Evolutionary conservation across 2,888 invertebrate species (phyloP), one percentile per base, ranked within the genome.

Genomic region (Trisateles emortualis): DNA sequence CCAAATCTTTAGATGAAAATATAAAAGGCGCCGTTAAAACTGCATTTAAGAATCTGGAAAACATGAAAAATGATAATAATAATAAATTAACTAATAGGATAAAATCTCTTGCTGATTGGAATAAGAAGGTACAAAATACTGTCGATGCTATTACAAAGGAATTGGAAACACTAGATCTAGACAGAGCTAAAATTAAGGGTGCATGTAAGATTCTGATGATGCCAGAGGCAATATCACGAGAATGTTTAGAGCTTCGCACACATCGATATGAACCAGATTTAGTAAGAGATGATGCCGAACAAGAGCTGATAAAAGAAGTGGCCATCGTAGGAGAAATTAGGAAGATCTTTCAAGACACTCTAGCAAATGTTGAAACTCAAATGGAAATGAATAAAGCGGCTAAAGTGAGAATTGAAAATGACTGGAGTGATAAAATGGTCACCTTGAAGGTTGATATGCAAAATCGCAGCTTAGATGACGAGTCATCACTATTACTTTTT

Each of bases 361-460:
- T 96, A 35, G 90, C 91, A 9, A 95, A 96, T 78, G 95, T 96
- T 0, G 95, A 96, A 61, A 84, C 90, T 22, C 96, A 97, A 81
- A 93, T 96, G 79, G 78, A 92, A n/a, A 95, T 95, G 71, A 95
- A 97, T 75, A 96, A 95, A 76, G 95, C 96, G 3, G 96, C 96
- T 0, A 98, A 98, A 79, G 92, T 95, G 35, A 94, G 95, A 16
- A 88, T 98, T 53, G 98, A 98, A 86, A 94, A 94, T 66, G 98
- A 98, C 81, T 98, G 98, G 97, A 96, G 97, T 66, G 97, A 98
- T 80, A 98, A 98, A 87, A 95, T 94, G 75, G 94, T 96, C 38
- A 92, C 96, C 0, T 94, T 96, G 68, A 95, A 95, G 64, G 91
- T 96, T 10, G 98, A 98, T 67, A 92, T 95, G 0, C 79, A 88